These are phyloP conservation scores for Dasyurus viverrinus DNA, from an alignment of 2,113 vertebrate species.

Conservation along the genomic window DNA sequence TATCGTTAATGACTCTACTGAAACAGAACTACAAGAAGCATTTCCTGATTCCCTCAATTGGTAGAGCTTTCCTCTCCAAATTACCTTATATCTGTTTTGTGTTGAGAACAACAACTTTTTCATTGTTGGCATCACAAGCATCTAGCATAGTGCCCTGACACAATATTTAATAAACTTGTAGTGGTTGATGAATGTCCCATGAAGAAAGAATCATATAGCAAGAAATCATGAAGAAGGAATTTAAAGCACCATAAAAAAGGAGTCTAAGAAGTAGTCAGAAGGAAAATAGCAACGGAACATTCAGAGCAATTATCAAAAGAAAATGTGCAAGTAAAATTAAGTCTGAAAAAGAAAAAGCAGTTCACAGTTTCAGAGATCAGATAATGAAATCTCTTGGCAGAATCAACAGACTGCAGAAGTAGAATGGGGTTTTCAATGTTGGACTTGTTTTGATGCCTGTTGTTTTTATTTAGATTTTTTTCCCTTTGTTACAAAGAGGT, in stretches of 20 bases:
- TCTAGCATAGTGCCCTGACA: neutral
- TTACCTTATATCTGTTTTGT: neutral
- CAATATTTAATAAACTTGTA: neutral
- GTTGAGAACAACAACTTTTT: neutral
- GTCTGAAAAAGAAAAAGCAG: neutral
- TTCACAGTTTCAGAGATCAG: neutral
- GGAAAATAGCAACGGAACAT: neutral
- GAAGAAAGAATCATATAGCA: neutral
- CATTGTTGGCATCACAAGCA: neutral
- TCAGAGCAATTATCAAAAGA: neutral
- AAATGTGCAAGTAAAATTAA: neutral
- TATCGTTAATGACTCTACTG: neutral
- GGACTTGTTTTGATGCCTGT: too few relatives aligned
- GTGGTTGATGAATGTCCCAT: neutral
- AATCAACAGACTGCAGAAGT: neutral
- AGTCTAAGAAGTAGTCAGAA: neutral
- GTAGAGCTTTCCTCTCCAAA: neutral
- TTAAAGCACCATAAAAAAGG: neutral
- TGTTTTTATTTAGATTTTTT: too few relatives aligned
- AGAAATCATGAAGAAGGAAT: neutral
- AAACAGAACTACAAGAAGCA: neutral
- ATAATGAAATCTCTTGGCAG: neutral
- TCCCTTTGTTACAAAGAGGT: neutral
- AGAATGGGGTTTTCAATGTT: neutral
- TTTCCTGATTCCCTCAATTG: neutral